Evolutionary conservation across 1,140 invertebrate genomes (phyloP), one percentile per base, ranked within the genome.

Genomic region (Drosophila pandora): DNA sequence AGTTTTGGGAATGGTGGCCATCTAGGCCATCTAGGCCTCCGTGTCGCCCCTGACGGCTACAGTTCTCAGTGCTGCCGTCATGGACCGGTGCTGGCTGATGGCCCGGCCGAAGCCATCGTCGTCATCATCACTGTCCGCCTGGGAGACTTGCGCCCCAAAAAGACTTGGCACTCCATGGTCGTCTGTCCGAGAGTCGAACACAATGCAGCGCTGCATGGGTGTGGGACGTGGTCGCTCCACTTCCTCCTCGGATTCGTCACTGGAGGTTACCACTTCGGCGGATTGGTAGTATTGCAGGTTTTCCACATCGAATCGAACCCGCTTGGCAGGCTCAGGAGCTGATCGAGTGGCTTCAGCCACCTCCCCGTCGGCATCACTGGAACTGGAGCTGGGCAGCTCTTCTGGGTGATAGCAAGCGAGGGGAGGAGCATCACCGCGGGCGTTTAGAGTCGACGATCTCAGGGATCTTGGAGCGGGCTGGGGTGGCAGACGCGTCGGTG

Each of bases 211-310:
- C 48, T 76, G 71, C 52, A 52, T 76, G 22, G 65, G 50, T 22
- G 70, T 77, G 8, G 81, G 72, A 0, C 59, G 53, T 2, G 45
- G 58, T 5, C 48, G 49, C n/a, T 55, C 17, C 23, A 32, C 39
- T 10, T 85, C 85, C 30, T 65, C 65, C 1, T 89, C 88, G 6
- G 81, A 85, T 30, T 88, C 71, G n/a, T 21, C 76, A 52, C 65
- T 78, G 2, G 85, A 74, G 12, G 79, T 76, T 10, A 76, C 74
- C 21, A 87, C 56, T 9, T 89, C 84, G n/a, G 84, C 84, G 3
- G 83, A 83, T 37, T 88, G 83, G 69, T 88, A 88, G 55, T 84
- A 90, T 63, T 85, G 90, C 21, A 87, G 67, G 50, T 80, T 90
- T 0, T 81, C 87, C 30, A 85, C 78, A 54, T 91, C 85, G 28